These are phyloP conservation scores for Acropternis orthonyx DNA, from an alignment of 2,797 vertebrate genomes.

Conservation along the genomic window DNA sequence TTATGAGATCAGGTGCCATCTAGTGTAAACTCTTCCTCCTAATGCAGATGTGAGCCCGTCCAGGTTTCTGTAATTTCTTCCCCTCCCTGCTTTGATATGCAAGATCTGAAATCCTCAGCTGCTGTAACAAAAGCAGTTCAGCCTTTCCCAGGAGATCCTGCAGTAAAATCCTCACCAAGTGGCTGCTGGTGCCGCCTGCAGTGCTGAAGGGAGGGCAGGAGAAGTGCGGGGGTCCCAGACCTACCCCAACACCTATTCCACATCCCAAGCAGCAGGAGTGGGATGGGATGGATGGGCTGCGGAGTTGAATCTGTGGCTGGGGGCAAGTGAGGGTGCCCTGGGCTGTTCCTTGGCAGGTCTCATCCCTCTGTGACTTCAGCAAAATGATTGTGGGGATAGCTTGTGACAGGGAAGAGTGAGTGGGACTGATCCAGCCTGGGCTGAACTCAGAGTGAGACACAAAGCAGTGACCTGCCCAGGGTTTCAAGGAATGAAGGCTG, in stretches of 20 bases:
- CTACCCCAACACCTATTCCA: not conserved
- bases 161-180: not conserved
- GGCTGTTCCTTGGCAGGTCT: not conserved
- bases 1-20: not conserved
- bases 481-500: not conserved
- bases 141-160: not conserved
- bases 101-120: not conserved
- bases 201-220: not conserved
- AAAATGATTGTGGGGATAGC: not conserved
- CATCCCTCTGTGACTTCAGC: not conserved
- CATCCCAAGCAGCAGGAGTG: not conserved
- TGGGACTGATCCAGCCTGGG: not conserved
- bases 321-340: not conserved
- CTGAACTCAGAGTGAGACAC: rapidly evolving
- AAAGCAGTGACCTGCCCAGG: not conserved
- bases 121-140: slow-evolving; percentile 2
- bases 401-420: not conserved
- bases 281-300: not conserved
- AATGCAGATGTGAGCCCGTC: not conserved
- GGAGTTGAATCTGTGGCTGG: not conserved
- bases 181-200: not conserved
- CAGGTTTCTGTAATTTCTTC: not conserved
- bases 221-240: not conserved
- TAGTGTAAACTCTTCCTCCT: not conserved
- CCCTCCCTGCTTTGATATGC: not conserved